Evolutionary conservation across 2,113 vertebrate genomes (phyloP), one percentile per base, ranked within the genome.

Genomic region (Crotalus horridus): DNA sequence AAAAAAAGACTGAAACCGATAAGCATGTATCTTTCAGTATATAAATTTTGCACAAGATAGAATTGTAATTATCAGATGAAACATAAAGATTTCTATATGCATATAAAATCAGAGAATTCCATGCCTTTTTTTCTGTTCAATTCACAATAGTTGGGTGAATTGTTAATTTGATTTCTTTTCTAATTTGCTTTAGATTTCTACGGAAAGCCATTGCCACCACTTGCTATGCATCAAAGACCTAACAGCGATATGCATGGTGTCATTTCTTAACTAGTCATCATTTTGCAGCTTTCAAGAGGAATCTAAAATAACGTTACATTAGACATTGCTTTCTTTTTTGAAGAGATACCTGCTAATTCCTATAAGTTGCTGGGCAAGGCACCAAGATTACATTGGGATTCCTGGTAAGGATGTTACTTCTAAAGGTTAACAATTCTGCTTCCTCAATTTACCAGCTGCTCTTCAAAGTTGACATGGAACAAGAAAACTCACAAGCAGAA

Each of bases 161-260:
- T 48, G 58, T 4, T 95, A 94, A 96, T 29, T 0, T 93, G 17
- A 54, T 93, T 95, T 94, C 11, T 94, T 89, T 93, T 96, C 81
- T 96, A 91, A 3, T 53, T 48, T 95, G 93, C 85, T 8, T 0
- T 95, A 98, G 98, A 98, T 97, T 97, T 98, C 96, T 97, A 95
- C 89, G 97, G 98, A 53, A 98, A 98, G 94, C 97, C 97, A 26
- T 94, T 98, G 53, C 98, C 98, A 29, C 97, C 98, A 0, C 92
- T 98, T 95, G 94, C 95, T 88, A 1, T 96, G 11, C 96, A 94
- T 90, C 98, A 98, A 93, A 97, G 96, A 97, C 97, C 97, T 51
- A 98, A 98, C 93, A 95, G 97, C 54, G 98, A 98, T n/a, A 92
- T 95, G 89, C 97, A 97, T 5, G 97, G 98, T 59, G 90, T 97